A percentile compares a stretch with the other conserved stretches of the same genome.
These are phyloP conservation scores for Microhierax caerulescens DNA, from an alignment of 2,797 vertebrate species.

Conservation along the genomic window DNA sequence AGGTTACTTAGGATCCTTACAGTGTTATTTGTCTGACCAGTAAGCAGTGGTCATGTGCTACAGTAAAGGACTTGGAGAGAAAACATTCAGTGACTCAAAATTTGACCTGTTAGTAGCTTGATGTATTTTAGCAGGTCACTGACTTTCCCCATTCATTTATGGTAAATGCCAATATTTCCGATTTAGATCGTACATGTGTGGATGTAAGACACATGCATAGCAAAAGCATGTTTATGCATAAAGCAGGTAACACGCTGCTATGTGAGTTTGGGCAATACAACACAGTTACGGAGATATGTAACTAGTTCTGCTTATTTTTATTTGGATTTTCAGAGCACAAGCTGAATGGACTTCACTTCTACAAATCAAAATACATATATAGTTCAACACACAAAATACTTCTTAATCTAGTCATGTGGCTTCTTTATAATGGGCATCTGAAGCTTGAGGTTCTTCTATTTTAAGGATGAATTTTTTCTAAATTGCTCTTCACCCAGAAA, in stretches of 20 bases:
- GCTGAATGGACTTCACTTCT: not conserved
- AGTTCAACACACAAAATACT: not conserved
- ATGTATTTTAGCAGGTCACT: not conserved
- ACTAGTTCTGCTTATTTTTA: not conserved
- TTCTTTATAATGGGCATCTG: not conserved
- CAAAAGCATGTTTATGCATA: not conserved
- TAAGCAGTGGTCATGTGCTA: not conserved
- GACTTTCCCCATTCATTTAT: not conserved
- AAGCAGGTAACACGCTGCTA: not conserved
- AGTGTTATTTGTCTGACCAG: not conserved
- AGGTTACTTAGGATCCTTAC: not conserved
- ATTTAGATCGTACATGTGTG: not conserved
- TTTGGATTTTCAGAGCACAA: not conserved
- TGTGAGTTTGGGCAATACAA: not conserved
- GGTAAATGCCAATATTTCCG: not conserved
- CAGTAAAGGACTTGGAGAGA: not conserved
- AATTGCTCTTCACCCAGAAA: not conserved
- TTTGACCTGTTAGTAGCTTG: not conserved
- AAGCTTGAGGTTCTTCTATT: not conserved
- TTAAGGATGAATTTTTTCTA: not conserved
- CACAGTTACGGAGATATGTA: not conserved
- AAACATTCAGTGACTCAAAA: not conserved
- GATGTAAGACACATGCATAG: not conserved
- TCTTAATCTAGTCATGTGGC: not conserved
- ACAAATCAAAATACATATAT: not conserved